Base-by-base conservation (phyloP, 1,140 invertebrate genomes). In the Pomacea maculata region DNA sequence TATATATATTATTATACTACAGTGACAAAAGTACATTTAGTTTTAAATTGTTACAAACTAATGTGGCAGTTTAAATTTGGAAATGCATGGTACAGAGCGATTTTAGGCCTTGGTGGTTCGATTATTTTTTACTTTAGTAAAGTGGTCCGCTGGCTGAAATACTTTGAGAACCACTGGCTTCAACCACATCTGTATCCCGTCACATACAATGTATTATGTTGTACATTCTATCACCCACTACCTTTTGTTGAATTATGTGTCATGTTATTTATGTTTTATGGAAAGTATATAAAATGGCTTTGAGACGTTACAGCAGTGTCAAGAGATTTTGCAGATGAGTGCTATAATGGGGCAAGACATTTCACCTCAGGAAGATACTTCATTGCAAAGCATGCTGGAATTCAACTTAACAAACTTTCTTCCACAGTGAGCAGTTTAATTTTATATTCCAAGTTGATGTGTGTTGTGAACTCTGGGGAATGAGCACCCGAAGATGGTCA, bases 371-470 rank as follows among this genome's bases (percentile, higher is more conserved):
- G 91, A 93, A 1, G 94, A 94, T 45, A 94, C 94, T 11, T 95
- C 94, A 9, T 92, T 98, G 0, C 93, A 94, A 21, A 95, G 97
- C 81, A 97, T 98, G 95, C 94, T 98, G 74, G 96, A 96, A 80
- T 93, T 94, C 79, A 96, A 96, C 45, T 92, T 99, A n/a, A 93
- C 94, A 65, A 94, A 95, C 85, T 94, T 95, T 85, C 92, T 96
- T 9, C 86, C 93, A 15, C 94, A 95, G 90, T 92, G 86, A 85
- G 87, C 57, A 61, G 15, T 17, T 61, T 61, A 0, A 4, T 45
- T 45, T 45, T 45, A 45, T 45, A 45, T 86, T 3, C 72, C 17
- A 15, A 34, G 68, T 34, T 45, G 25, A 25, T 25, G 25, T 25
- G 25, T 25, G 25, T 25, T 25, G 25, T 25, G 25, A 25, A 25